Conservation (phyloP, 2,797 vertebrate genomes). For the Tenualosa ilisha region DNA sequence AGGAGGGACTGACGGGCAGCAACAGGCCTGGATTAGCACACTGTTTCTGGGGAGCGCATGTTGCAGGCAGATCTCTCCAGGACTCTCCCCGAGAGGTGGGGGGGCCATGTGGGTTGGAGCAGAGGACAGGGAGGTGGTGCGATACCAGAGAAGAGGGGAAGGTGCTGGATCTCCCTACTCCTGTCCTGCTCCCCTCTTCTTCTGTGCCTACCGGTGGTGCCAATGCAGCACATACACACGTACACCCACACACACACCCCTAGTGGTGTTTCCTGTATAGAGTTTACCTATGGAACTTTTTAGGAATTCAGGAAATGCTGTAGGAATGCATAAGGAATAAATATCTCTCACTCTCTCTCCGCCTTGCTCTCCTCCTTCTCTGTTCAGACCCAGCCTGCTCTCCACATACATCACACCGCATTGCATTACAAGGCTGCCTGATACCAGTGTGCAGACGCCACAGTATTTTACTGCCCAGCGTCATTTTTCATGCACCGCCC, state of each 20-base stretch:
- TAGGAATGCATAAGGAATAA: background rate
- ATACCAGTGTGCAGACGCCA: slow-evolving; percentile 47
- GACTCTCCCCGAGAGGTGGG: background rate
- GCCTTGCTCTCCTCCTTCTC: background rate
- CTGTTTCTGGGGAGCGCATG: slow-evolving; percentile 53
- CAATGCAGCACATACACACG: background rate
- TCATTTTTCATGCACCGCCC: slow-evolving; percentile 56
- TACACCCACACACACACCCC: background rate
- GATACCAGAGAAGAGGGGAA: slow-evolving; percentile 12
- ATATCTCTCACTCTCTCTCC: background rate
- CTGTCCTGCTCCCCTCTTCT: no score
- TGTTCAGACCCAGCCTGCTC: slow-evolving; percentile 46
- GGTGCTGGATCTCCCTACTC: slow-evolving; percentile 29
- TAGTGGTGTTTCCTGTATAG: background rate
- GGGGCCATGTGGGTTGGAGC: background rate
- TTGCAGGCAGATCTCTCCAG: slow-evolving; percentile 29
- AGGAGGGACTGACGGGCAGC: slow-evolving; percentile 38
- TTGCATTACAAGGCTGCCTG: slow-evolving; percentile 45
- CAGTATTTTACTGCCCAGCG: slow-evolving; percentile 60
- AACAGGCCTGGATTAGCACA: slow-evolving; percentile 55
- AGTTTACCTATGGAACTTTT: background rate
- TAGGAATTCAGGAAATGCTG: slow-evolving; percentile 3
- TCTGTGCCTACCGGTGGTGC: background rate
- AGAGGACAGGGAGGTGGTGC: slow-evolving; percentile 17
- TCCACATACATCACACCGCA: slow-evolving; percentile 50